Evolutionary conservation across 1,140 invertebrate species (phyloP), one percentile per base, ranked within the genome.

Genomic region (Papilio aristodemus): DNA sequence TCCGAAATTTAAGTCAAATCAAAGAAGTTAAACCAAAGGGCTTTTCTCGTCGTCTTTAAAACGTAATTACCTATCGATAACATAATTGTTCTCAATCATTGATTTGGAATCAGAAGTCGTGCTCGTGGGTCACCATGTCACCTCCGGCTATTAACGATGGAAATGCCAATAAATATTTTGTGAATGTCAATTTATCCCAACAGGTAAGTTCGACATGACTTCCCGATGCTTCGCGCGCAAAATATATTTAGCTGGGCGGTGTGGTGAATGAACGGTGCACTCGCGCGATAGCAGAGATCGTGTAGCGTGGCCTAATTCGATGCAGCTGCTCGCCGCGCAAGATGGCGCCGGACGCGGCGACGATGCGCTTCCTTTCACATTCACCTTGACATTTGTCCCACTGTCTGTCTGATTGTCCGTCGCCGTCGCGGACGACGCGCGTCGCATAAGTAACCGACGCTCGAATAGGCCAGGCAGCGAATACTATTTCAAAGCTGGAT

Each of bases 351-450:
- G 32, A 38, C 27, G 58, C 58, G 46, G 41, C 41, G 41, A 17
- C 59, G 38, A 70, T 74, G 76, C 78, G 74, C 77, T 79, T 82
- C 80, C 78, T 80, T 80, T 82, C 78, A 74, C 74, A 78, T 82
- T 82, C 80, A 82, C 80, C 80, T 82, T 82, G 80, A 82, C 80
- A 82, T 80, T 80, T 80, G 70, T 80, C 76, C 76, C 75, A 79
- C 76, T 79, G 70, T 76, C 69, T 80, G 69, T 80, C 75, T 77
- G 79, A 79, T 77, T 79, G 70, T 76, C 69, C 73, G 72, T 71
- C 73, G 68, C 43, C 41, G 71, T 54, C 46, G 46, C 46, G 46
- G 46, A 54, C 72, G 71, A 71, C 75, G 67, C 70, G 70, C 58
- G 71, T 71, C 75, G 73, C 69, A 77, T 80, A 75, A 80, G 59